A percentile compares a stretch with the other conserved stretches of the same genome.
These are phyloP conservation scores for Sapayoa aenigma DNA, from an alignment of 2,113 vertebrate species.

Conservation along the genomic window DNA sequence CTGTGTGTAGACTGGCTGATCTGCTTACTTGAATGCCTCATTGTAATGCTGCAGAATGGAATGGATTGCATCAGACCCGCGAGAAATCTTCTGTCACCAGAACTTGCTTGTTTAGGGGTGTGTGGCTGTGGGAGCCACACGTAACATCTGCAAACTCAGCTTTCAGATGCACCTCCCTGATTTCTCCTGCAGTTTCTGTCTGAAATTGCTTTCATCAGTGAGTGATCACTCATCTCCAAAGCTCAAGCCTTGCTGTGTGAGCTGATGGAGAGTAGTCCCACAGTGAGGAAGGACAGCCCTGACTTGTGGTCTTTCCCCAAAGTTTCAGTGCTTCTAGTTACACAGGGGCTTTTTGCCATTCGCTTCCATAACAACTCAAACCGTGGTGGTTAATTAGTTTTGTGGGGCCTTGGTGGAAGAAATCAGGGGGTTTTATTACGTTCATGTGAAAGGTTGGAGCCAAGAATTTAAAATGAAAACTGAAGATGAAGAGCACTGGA, in stretches of 20 bases:
- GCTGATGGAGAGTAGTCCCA: background rate
- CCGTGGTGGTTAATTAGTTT: background rate
- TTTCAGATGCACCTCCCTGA: background rate
- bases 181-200: background rate
- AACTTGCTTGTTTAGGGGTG: background rate
- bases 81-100: background rate
- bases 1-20: slow-evolving; percentile 11
- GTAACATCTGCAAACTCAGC: background rate
- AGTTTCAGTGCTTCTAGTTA: background rate
- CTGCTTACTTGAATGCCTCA: slow-evolving; percentile 34
- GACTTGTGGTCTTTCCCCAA: rapidly evolving
- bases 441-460: background rate
- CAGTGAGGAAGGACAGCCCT: background rate
- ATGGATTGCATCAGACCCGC: background rate
- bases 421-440: background rate
- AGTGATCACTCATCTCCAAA: background rate
- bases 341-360: background rate
- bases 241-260: background rate
- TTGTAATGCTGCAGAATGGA: slow-evolving; percentile 28
- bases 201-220: background rate
- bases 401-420: background rate
- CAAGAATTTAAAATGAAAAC: slow-evolving; percentile 9
- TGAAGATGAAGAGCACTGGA: background rate
- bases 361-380: rapidly evolving
- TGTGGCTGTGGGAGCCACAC: background rate